Evolutionary conservation across 1,140 invertebrate genomes (phyloP).

Genomic region (Drosophila fuyamai): DNA sequence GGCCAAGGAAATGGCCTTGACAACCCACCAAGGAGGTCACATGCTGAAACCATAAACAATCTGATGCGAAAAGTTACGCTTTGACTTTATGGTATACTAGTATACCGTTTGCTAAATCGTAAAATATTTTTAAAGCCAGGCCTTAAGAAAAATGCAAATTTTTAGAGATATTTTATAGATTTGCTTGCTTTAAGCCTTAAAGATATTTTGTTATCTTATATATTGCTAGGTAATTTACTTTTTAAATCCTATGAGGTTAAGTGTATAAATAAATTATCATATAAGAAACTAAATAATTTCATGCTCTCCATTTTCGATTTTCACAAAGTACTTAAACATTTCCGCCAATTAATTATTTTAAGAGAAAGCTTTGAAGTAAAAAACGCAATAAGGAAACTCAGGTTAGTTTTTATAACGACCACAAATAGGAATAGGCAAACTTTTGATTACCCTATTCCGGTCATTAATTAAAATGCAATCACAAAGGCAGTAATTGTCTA

Average conservation of each 20-base stretch:
- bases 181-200: not conserved
- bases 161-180: not conserved
- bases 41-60: constrained; percentile 29
- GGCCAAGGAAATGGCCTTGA: constrained; percentile 11
- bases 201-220: not conserved
- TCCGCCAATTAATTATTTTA: not conserved
- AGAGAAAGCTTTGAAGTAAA: not conserved
- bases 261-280: too few species aligned
- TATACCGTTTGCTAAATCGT: not conserved
- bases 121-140: constrained; percentile 4
- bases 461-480: constrained; percentile 38
- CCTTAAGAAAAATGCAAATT: not conserved
- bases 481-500: constrained; percentile 24
- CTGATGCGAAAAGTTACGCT: not conserved
- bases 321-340: not conserved
- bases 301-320: too few species aligned
- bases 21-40: constrained; percentile 18
- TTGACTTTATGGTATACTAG: not conserved
- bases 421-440: not conserved
- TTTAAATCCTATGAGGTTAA: too few species aligned
- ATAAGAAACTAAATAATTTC: too few species aligned
- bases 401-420: constrained; percentile 6
- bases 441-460: constrained; percentile 12
- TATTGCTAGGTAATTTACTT: too few species aligned
- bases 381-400: constrained; percentile 8